Evolutionary conservation across 2,888 invertebrate species (phyloP), one percentile per base, ranked within the genome.

Genomic region (Drosophila monieri): DNA sequence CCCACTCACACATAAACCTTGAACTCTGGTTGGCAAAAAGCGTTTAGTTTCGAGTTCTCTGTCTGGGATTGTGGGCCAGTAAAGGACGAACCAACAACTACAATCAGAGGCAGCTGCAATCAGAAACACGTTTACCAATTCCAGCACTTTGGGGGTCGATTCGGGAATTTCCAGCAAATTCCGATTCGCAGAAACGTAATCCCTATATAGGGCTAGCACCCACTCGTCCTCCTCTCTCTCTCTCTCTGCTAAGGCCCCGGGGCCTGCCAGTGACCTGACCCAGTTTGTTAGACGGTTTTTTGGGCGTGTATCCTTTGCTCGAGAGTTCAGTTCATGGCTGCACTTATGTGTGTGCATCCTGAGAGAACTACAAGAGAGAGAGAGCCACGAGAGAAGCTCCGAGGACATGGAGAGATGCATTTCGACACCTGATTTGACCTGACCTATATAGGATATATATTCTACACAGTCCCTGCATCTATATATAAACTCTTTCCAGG

Each of bases 231-330:
- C 18, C 15, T 9, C 15, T 9, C 41, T 9, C 10, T 8, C 6
- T 21, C 21, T 18, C 41, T 41, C 41, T 3, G 9, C 4, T 4
- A 1, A 23, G 1, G 14, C 47, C 27, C 12, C 44, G 23, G 12
- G 60, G 61, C 61, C 62, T 53, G 67, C 64, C 67, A 64, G 52
- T 84, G 84, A 84, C 88, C 87, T 85, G 84, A 85, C 84, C 84
- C 81, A 85, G 85, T 85, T 86, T 65, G 30, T 62, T 77, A 66
- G 73, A 78, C 57, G 70, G 70, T 83, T 79, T 88, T 77, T 88
- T 77, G 84, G 88, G 88, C 81, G 88, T 88, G 88, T 86, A 78
- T 84, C 74, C 77, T 62, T 76, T 78, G 73, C 77, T 72, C 62
- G 76, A 61, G 74, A 47, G 78, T 78, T 54, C 81, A 81, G 87